Evolutionary conservation across 2,888 invertebrate species (phyloP), one percentile per base, ranked within the genome.

Genomic region (Chrysodeixis includens): DNA sequence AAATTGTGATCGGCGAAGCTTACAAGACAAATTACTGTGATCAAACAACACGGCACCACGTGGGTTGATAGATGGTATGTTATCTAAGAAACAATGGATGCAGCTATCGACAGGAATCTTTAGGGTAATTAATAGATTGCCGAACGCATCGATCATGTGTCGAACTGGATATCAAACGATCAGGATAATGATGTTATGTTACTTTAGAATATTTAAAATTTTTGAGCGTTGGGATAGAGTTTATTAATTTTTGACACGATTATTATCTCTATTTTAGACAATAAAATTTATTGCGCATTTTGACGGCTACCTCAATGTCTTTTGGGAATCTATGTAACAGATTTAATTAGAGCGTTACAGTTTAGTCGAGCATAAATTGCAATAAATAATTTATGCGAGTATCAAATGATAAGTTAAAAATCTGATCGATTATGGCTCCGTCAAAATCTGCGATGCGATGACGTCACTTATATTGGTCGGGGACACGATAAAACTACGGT

Each of bases 61-160:
- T 90, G 85, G 91, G 89, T 92, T 93, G 94, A 94, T 93, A 86
- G 92, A 95, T 93, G 86, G 86, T 84, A 73, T 35, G 71, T 82
- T 88, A 88, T 87, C 88, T 83, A 77, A 83, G 86, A 88, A 92
- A 94, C 93, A 94, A 94, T 93, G 88, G 90, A 86, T 83, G 86
- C 81, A 84, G 53, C 84, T 89, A 92, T 90, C 90, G 88, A 86
- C 86, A 86, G 88, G 89, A 85, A 92, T 90, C 90, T 87, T 86
- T 84, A 79, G 79, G 85, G 90, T 94, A 94, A 94, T 95, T 94
- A 94, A 94, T 93, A 92, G 90, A 90, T 92, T 87, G 90, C 81
- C 75, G 75, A 74, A 81, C 79, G 82, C 88, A 93, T 94, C 93
- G 84, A 94, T 93, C 94, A 92, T 77, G 61, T 72, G 81, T 83